Evolutionary conservation across 2,797 vertebrate species (phyloP).

Genomic region (Oophaga sylvatica): DNA sequence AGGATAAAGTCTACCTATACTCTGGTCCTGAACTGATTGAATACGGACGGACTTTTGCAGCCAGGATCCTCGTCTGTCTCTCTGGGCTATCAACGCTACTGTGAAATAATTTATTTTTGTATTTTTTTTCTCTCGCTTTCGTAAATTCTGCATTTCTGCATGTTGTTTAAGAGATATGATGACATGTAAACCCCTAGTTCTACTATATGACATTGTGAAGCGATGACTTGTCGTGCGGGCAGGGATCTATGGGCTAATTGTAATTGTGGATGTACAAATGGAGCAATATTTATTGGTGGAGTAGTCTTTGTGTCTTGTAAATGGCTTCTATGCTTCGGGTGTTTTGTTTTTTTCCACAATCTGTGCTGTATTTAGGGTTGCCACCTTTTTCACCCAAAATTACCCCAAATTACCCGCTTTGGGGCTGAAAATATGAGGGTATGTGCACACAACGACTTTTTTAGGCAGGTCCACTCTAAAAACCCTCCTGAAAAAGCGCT

Average conservation of each 20-base stretch:
- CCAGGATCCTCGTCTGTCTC: neutral
- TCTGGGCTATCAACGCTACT: neutral
- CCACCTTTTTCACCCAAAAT: no score
- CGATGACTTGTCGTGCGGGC: slow-evolving; percentile 36
- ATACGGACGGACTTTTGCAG: neutral
- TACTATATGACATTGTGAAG: slow-evolving; percentile 39
- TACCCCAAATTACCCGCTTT: no score
- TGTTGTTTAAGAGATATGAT: slow-evolving; percentile 28
- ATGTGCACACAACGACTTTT: no score
- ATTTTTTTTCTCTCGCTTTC: neutral
- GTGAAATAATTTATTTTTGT: neutral
- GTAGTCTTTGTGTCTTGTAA: slow-evolving; percentile 36
- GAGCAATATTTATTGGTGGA: slow-evolving; percentile 53
- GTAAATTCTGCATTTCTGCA: slow-evolving; percentile 36
- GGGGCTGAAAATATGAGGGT: no score
- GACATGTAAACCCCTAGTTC: slow-evolving; percentile 18
- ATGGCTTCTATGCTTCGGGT: slow-evolving; percentile 16
- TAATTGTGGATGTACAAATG: slow-evolving; percentile 51
- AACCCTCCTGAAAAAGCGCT: no score
- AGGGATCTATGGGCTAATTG: neutral
- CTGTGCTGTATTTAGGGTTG: neutral
- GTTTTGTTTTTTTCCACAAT: neutral
- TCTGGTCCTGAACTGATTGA: neutral
- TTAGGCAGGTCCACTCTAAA: no score
- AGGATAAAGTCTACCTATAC: no score